Base-by-base conservation (phyloP, 2,113 vertebrate genomes). In the Tauraco erythrolophus region DNA sequence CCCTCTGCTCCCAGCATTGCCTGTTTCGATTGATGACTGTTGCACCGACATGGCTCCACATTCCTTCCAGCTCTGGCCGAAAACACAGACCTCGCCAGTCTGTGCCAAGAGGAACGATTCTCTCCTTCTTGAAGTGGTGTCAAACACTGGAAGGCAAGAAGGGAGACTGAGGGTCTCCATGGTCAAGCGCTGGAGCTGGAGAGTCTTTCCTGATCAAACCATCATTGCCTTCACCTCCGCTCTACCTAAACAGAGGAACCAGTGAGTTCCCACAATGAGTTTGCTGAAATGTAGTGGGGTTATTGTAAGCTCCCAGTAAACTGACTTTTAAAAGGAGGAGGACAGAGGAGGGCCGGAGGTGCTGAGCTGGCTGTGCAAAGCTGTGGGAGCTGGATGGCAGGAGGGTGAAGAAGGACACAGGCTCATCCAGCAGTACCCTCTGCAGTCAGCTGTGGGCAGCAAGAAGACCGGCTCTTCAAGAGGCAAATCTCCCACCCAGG, bases 1-100 rank as follows among this genome's bases (percentile, higher is more conserved):
- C 16, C 7, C 28, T 46, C 56, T 69, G 33, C 46, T 76, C 61
- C n/a, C 23, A 12, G 33, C 69, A 28, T 21, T 35, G 31, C 60
- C 68, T 50, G n/a, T 25, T 35, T 2, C 1, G 1, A 8, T 19
- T 19, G 37, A 15, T 3, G 14, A 28, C 27, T 1, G 0, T 16
- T 24, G n/a, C 8, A 9, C 57, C 77, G 62, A 27, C 48, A 7
- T 62, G 41, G 56, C 30, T 50, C 56, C 31, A 3, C 1, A 2
- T 35, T 45, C 58, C 60, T 37, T 54, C 75, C 61, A 54, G 24
- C 6, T 75, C 9, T 45, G 53, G 27, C 48, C 27, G 41, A 33
- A 50, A 50, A 57, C 51, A 31, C 43, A 50, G 50, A 48, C 33
- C 41, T 24, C 13, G 1, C 16, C 35, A 14, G 51, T 5, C 28